Conservation (phyloP, 1,140 invertebrate species). For the Orchesella cincta region DNA sequence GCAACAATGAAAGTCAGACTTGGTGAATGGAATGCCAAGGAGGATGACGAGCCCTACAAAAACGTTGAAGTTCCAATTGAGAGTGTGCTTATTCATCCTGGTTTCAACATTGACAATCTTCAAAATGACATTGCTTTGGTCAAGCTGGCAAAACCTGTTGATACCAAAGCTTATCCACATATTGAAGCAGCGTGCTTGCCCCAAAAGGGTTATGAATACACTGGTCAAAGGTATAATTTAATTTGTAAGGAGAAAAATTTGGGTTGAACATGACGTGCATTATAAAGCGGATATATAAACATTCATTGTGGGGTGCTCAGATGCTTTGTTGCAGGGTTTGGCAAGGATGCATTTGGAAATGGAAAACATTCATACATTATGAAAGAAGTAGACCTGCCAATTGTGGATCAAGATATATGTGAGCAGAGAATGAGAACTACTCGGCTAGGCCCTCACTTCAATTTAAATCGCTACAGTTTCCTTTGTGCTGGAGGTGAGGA, state of each 20-base stretch:
- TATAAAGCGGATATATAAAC: conserved; percentile 5
- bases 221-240: conserved; percentile 62
- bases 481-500: conserved; percentile 75
- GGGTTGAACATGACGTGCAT: not conserved
- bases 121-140: conserved; percentile 72
- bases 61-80: conserved; percentile 63
- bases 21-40: conserved; percentile 70
- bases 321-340: conserved; percentile 81
- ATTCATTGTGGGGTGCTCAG: too few relatives aligned
- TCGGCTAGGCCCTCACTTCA: conserved; percentile 65
- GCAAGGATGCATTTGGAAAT: conserved; percentile 72
- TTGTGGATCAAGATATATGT: conserved; percentile 65
- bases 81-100: conserved; percentile 65
- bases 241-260: not conserved
- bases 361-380: conserved; percentile 68
- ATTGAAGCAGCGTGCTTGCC: conserved; percentile 73
- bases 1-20: conserved; percentile 64
- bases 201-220: conserved; percentile 59
- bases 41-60: conserved; percentile 63
- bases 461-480: conserved; percentile 67
- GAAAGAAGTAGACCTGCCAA: conserved; percentile 70
- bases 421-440: conserved; percentile 66
- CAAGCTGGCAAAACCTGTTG: conserved; percentile 62
- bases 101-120: conserved; percentile 66
- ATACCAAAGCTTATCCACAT: conserved; percentile 64